phyloP scores from a whole-genome alignment of 2,888 invertebrate genomes.

The Folsomia candida region DNA sequence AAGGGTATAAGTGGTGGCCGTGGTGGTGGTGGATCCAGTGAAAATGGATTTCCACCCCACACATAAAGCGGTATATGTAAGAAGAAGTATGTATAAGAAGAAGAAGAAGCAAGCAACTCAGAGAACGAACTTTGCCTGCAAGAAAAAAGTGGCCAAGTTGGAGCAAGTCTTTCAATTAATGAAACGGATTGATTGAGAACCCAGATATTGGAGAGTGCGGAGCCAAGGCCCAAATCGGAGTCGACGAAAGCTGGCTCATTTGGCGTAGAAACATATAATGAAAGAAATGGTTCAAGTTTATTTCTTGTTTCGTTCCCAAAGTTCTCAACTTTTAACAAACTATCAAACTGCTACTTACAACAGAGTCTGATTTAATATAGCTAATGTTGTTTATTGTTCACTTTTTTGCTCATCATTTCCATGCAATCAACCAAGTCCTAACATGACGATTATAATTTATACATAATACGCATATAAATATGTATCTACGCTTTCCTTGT shows the following conservation, averaged over 20 bases:
- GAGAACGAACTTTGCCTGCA: neutral
- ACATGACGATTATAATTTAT: too few species aligned
- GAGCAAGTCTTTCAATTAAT: constrained; percentile 16
- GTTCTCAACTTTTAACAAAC: constrained; percentile 1
- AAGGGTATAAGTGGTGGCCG: neutral
- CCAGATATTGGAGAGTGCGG: neutral
- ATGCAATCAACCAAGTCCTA: too few species aligned
- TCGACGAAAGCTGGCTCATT: constrained; percentile 9
- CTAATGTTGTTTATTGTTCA: neutral
- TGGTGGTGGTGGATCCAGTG: too few species aligned
- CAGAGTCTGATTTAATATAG: neutral
- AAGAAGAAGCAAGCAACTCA: neutral
- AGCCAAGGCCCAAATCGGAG: neutral
- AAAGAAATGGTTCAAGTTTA: constrained; percentile 2
- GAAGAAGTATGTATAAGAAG: neutral
- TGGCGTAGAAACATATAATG: neutral
- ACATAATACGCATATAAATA: too few species aligned
- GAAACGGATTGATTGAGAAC: constrained; percentile 17
- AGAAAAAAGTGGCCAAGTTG: neutral
- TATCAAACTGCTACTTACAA: neutral
- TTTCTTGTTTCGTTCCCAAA: neutral
- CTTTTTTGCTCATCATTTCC: neutral
- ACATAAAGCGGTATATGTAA: too few species aligned
- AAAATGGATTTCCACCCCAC: too few species aligned
- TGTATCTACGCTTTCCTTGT: too few species aligned